Percentiles rank a stretch among this genome's conserved stretches.
Conservation (phyloP, 92 coral and sea anemone species). For the Pocillopora grandis region DNA sequence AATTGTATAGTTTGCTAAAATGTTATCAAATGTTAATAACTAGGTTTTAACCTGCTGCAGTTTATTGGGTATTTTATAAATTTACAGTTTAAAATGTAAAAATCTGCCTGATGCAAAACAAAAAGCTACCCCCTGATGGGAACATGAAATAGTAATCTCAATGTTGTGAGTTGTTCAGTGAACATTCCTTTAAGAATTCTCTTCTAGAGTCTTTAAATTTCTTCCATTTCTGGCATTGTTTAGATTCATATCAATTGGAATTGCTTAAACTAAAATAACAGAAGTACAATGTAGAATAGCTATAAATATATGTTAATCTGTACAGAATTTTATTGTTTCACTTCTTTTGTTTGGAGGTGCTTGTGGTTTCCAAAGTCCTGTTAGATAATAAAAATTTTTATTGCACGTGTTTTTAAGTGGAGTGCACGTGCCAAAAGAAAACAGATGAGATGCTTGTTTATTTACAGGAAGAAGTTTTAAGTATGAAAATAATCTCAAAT, state of each 20-base stretch:
- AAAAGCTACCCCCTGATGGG: not conserved
- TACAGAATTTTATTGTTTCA: not conserved
- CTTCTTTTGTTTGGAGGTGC: slow-evolving; percentile 12
- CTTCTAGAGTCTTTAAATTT: not conserved
- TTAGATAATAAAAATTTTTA: not conserved
- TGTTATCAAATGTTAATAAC: slow-evolving; percentile 1
- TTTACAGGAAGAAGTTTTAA: not conserved
- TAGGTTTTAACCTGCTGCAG: slow-evolving; percentile 9
- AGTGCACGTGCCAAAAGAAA: not conserved
- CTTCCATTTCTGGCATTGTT: slow-evolving; percentile 15
- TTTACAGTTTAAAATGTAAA: not conserved
- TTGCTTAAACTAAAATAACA: not conserved
- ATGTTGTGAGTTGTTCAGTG: not conserved
- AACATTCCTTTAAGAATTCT: not conserved
- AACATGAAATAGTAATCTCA: not conserved
- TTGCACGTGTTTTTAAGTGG: not conserved
- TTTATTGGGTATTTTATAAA: not conserved
- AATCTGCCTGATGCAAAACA: slow-evolving; percentile 14
- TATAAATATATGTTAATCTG: not conserved
- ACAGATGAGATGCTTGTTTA: not conserved
- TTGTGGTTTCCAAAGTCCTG: slow-evolving; percentile 11
- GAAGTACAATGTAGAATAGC: not conserved
- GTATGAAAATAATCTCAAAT: not conserved
- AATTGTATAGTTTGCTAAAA: not conserved
- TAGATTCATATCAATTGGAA: not conserved